Conservation (phyloP, 2,888 invertebrate genomes). For the Pammene fasciana region DNA sequence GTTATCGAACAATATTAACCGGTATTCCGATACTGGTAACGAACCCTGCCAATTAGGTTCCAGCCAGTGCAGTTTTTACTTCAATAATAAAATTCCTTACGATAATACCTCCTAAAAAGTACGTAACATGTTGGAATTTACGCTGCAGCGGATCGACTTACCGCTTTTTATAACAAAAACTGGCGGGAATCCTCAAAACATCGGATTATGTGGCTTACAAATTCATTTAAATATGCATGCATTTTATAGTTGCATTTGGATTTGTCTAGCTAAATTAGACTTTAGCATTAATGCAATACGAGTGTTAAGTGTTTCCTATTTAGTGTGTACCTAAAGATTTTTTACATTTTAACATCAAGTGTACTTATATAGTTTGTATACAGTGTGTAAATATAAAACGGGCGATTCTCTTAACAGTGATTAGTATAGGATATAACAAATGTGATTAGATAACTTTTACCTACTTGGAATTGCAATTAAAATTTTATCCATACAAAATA, state of each 20-base stretch:
- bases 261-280: neutral
- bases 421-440: too few species aligned
- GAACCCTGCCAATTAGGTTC: too few species aligned
- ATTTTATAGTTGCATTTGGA: conserved; percentile 14
- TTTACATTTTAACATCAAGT: too few species aligned
- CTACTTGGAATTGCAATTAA: too few species aligned
- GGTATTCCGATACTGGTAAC: too few species aligned
- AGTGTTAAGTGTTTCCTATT: neutral
- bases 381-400: too few species aligned
- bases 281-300: neutral
- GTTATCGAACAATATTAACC: too few species aligned
- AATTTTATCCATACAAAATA: too few species aligned
- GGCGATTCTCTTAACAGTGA: too few species aligned
- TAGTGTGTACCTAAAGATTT: too few species aligned
- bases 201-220: conserved; percentile 24
- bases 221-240: conserved; percentile 35
- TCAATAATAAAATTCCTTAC: neutral
- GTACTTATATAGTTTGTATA: too few species aligned
- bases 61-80: neutral
- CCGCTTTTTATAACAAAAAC: conserved; percentile 30
- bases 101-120: conserved; percentile 26
- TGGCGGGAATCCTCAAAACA: conserved; percentile 34
- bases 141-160: conserved; percentile 28
- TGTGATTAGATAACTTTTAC: too few species aligned
- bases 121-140: conserved; percentile 13